Evolutionary conservation across 2,888 invertebrate species (phyloP).

Genomic region (Frankliniella intonsa): DNA sequence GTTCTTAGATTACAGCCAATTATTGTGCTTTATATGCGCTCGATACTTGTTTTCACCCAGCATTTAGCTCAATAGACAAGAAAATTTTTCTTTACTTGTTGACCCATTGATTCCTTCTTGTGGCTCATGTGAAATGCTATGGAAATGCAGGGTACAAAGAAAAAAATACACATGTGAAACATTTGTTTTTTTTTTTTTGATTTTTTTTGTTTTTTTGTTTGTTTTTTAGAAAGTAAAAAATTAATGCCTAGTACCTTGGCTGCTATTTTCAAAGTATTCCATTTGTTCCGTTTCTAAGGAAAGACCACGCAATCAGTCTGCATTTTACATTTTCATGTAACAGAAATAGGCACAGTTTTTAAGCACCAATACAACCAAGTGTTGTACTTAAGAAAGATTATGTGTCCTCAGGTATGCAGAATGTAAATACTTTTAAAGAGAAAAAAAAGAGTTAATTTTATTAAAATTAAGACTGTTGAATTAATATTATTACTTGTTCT

Average conservation of each 20-base stretch:
- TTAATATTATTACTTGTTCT: not conserved
- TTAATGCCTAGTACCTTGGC: no score
- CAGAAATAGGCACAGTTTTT: no score
- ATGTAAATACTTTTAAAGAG: conserved; percentile 4
- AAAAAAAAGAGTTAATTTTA: not conserved
- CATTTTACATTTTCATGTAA: no score
- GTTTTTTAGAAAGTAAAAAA: no score
- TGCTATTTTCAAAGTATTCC: not conserved
- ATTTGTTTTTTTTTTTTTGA: not conserved
- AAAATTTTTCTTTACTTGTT: not conserved
- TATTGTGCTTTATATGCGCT: not conserved
- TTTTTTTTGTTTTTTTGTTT: not conserved
- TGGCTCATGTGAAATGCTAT: not conserved
- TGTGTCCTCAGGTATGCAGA: not conserved
- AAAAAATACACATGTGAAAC: not conserved
- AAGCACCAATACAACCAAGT: not conserved
- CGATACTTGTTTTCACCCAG: not conserved
- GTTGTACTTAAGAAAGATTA: conserved; percentile 10
- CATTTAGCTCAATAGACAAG: not conserved
- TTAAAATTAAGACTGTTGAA: conserved; percentile 12
- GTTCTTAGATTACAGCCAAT: not conserved
- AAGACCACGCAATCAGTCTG: no score
- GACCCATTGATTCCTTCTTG: not conserved
- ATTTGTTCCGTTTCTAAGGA: not conserved
- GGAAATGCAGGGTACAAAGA: conserved; percentile 9